These are phyloP conservation scores for Galeopsomyia nigrocyanea DNA, from an alignment of 2,888 invertebrate species.

Conservation along the genomic window DNA sequence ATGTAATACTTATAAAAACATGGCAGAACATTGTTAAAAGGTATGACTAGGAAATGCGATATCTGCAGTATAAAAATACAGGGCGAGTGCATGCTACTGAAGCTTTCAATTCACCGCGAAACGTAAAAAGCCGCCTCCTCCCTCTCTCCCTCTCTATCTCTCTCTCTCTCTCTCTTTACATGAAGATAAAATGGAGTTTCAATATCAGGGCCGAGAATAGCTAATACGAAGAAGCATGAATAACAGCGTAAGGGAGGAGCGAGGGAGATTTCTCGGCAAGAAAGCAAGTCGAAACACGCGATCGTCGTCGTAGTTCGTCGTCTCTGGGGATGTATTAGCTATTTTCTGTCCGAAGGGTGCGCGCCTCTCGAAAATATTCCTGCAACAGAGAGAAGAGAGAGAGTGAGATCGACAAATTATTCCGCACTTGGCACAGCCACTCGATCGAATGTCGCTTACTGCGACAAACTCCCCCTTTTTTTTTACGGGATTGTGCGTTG, in stretches of 20 bases:
- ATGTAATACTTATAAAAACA: no score
- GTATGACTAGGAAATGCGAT: no score
- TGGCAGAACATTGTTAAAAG: no score
- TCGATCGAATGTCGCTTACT: conserved; percentile 50
- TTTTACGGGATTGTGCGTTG: conserved; percentile 11
- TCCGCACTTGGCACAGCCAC: conserved; percentile 49
- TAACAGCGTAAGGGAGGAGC: conserved; percentile 47
- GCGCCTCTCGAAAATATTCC: conserved; percentile 40
- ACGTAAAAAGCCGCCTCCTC: no score
- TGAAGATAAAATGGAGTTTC: no score
- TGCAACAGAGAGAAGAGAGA: conserved; percentile 17
- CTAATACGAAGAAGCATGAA: conserved; percentile 42
- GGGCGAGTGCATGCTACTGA: no score
- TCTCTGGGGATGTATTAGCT: conserved; percentile 63
- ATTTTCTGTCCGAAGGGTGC: conserved; percentile 51
- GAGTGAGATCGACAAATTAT: conserved; percentile 47
- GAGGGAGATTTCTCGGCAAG: conserved; percentile 40
- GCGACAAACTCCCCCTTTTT: conserved; percentile 2
- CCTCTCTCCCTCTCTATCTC: no score
- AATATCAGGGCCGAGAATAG: conserved; percentile 17
- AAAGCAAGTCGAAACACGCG: conserved; percentile 31
- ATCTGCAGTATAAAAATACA: no score
- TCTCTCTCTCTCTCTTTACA: no score
- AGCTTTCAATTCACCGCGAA: no score
- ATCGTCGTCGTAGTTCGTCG: conserved; percentile 51